Percentiles rank a stretch among this genome's conserved stretches.
Conservation (phyloP, 1,140 invertebrate genomes). For the Spodoptera frugiperda region DNA sequence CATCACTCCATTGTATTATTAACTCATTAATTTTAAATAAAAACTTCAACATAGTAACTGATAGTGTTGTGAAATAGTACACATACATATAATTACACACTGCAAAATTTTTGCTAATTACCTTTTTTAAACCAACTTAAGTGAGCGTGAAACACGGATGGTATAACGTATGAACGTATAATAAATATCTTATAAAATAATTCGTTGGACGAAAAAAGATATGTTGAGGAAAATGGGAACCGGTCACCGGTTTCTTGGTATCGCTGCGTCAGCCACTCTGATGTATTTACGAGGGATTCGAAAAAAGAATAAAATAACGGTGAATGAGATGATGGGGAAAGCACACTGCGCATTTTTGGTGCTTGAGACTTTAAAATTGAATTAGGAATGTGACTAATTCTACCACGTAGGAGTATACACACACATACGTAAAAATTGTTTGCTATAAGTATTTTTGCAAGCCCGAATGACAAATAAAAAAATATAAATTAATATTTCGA, state of each 20-base stretch:
- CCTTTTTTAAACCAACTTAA: constrained; percentile 7
- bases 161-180: background rate
- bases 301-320: too few species aligned
- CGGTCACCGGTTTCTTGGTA: constrained; percentile 42
- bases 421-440: too few species aligned
- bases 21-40: too few species aligned
- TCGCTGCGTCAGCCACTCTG: constrained; percentile 20
- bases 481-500: too few species aligned
- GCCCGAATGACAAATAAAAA: too few species aligned
- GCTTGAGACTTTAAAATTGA: too few species aligned
- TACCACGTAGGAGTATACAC: too few species aligned
- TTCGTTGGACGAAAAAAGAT: constrained; percentile 29
- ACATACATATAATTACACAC: constrained; percentile 27
- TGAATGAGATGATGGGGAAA: background rate
- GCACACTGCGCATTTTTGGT: background rate
- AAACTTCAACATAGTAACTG: background rate
- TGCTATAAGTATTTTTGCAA: too few species aligned
- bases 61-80: constrained; percentile 2
- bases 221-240: constrained; percentile 52
- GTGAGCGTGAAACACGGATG: constrained; percentile 28
- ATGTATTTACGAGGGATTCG: too few species aligned
- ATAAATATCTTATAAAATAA: too few species aligned
- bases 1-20: too few species aligned
- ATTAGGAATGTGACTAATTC: too few species aligned
- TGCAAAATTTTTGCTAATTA: constrained; percentile 19